Evolutionary conservation across 2,797 vertebrate species (phyloP), one percentile per base, ranked within the genome.

Genomic region (Sebastes goodei): DNA sequence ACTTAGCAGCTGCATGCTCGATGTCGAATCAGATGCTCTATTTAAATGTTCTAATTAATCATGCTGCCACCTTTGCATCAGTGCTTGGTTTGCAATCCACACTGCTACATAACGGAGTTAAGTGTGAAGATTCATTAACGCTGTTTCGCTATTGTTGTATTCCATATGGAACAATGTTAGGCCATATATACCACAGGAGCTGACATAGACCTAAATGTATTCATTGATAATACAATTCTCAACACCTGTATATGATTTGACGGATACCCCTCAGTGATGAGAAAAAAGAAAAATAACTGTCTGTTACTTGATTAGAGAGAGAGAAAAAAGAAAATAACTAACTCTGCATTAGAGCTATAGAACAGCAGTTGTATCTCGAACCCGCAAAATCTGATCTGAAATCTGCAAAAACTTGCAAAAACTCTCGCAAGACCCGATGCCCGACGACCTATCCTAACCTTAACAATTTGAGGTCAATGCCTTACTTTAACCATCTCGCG

Each of bases 21-120:
- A 27, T 30, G 23, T 74, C 61, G 59, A 73, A 76, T 83, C 52
- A 72, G 6, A 55, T 32, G 32, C 53, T 78, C 10, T 27, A 38
- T 75, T 83, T 53, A 75, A 72, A 73, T 63, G 27, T 60, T 71
- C 23, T 52, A 70, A 71, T 85, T 78, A 70, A 73, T 70, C 60
- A 74, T 3, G 30, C 33, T 66, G 53, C 21, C 60, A 69, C 63
- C 63, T 66, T 75, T 78, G 57, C 49, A 57, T 69, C 52, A 35
- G 60, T 10, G 12, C 29, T 62, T 33, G n/a, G 60, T 70, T 15
- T 42, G n/a, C 21, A 81, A 33, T 60, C 15, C 59, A n/a, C 35
- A 21, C 29, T 17, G 59, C 23, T 42, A 10, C 59, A 61, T 32
- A 27, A 62, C n/a, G 10, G 42, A 57, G 1, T n/a, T 4, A 17